phyloP scores from a whole-genome alignment of 2,797 vertebrate species.

The Melanotaenia trifasciata region DNA sequence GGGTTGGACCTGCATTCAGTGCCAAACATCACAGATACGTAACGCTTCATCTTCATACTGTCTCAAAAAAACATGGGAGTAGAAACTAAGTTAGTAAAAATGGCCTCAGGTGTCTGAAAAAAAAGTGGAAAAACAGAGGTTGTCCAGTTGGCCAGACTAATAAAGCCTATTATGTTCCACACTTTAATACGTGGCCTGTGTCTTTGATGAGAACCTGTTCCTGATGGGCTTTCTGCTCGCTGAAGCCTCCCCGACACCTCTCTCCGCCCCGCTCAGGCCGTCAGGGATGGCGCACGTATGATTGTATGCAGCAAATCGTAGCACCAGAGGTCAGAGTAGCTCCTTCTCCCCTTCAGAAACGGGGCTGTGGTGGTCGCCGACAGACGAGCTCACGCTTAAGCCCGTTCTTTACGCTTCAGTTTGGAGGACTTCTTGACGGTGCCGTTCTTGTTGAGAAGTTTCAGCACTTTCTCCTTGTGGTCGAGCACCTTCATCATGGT shows the following conservation, averaged over 20 bases:
- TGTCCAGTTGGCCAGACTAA: slow-evolving; percentile 35
- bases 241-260: slow-evolving; percentile 30
- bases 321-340: slow-evolving; percentile 74
- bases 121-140: background rate
- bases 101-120: slow-evolving; percentile 23
- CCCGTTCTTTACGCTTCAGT: slow-evolving; percentile 96
- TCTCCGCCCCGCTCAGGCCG: slow-evolving; percentile 49
- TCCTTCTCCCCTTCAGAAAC: slow-evolving; percentile 38
- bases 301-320: slow-evolving; percentile 79
- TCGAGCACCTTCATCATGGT: slow-evolving; percentile 99
- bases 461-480: slow-evolving; percentile 97
- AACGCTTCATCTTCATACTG: slow-evolving; percentile 28
- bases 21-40: slow-evolving; percentile 42
- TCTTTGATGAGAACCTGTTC: slow-evolving; percentile 56
- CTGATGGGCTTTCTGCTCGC: slow-evolving; percentile 31
- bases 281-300: slow-evolving; percentile 48
- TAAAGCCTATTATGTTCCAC: slow-evolving; percentile 33
- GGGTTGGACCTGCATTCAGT: slow-evolving; percentile 26
- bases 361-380: background rate
- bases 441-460: slow-evolving; percentile 98
- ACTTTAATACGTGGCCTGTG: slow-evolving; percentile 21
- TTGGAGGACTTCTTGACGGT: slow-evolving; percentile 96
- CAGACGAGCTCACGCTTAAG: slow-evolving; percentile 69
- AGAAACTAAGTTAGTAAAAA: slow-evolving; percentile 56
- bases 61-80: slow-evolving; percentile 39